Percentiles rank a stretch among this genome's conserved stretches.
phyloP scores from a whole-genome alignment of 2,888 invertebrate species.

The Dugesia japonica region DNA sequence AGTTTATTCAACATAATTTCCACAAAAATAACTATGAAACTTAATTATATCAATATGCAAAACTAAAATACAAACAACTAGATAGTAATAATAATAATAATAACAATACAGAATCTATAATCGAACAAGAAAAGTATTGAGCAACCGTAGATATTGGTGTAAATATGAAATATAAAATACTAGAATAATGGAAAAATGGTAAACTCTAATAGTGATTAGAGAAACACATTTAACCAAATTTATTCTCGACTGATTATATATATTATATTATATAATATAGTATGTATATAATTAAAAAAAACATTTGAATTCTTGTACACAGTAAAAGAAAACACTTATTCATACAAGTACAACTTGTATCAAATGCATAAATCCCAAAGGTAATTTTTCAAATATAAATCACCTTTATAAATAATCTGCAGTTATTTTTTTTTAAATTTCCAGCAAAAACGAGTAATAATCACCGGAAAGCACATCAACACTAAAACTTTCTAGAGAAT shows the following conservation, averaged over 20 bases:
- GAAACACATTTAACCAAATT: background rate
- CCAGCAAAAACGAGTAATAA: constrained; percentile 5
- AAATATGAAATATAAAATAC: constrained; percentile 12
- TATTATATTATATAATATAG: background rate
- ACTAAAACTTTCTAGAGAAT: constrained; percentile 16
- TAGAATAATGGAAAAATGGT: background rate
- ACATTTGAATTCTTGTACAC: background rate
- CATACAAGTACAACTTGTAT: constrained; percentile 4
- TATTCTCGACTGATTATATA: background rate
- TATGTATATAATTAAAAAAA: too few relatives aligned
- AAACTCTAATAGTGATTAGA: constrained; percentile 8
- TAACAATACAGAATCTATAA: constrained; percentile 8
- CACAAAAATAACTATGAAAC: constrained; percentile 20
- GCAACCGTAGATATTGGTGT: constrained; percentile 16
- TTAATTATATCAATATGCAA: background rate
- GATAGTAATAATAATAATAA: background rate
- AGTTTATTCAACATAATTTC: constrained; percentile 11
- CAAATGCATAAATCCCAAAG: constrained; percentile 20
- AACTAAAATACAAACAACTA: background rate
- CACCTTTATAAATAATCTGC: constrained; percentile 3
- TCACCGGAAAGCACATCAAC: background rate
- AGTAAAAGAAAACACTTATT: background rate
- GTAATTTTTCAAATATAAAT: background rate
- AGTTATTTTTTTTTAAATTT: background rate
- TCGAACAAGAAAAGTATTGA: constrained; percentile 7